Evolutionary conservation across 1,140 invertebrate genomes (phyloP).

Genomic region (Chironomus striatipennis): DNA sequence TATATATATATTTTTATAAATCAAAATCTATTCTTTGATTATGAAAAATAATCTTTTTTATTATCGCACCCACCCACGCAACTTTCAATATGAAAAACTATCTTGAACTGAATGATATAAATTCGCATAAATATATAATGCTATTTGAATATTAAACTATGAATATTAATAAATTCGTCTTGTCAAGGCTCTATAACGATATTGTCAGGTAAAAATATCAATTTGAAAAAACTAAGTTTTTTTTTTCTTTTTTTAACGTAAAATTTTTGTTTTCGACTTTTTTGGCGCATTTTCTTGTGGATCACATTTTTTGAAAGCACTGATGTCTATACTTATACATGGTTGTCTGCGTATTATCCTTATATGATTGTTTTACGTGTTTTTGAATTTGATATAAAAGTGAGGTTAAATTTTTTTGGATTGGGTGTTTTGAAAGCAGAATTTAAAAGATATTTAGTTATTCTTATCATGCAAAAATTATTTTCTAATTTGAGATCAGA

Average conservation of each 20-base stretch:
- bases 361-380: too few species aligned
- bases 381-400: too few species aligned
- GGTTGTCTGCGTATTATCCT: too few species aligned
- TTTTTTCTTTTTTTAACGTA: not conserved
- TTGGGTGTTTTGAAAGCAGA: too few species aligned
- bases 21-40: not conserved
- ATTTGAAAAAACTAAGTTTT: conserved; percentile 20
- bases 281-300: not conserved
- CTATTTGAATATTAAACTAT: not conserved
- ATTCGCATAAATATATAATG: not conserved
- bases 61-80: not conserved
- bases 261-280: conserved; percentile 25
- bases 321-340: too few species aligned
- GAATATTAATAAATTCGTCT: conserved; percentile 2
- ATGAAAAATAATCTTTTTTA: conserved; percentile 5
- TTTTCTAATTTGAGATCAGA: too few species aligned
- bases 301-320: too few species aligned
- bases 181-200: conserved; percentile 29
- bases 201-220: conserved; percentile 30
- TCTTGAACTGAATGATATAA: not conserved
- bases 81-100: conserved; percentile 4
- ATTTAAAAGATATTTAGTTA: too few species aligned
- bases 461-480: too few species aligned
- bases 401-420: too few species aligned
- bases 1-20: too few species aligned